phyloP scores from a whole-genome alignment of 2,113 vertebrate genomes.

The Scomber colias region DNA sequence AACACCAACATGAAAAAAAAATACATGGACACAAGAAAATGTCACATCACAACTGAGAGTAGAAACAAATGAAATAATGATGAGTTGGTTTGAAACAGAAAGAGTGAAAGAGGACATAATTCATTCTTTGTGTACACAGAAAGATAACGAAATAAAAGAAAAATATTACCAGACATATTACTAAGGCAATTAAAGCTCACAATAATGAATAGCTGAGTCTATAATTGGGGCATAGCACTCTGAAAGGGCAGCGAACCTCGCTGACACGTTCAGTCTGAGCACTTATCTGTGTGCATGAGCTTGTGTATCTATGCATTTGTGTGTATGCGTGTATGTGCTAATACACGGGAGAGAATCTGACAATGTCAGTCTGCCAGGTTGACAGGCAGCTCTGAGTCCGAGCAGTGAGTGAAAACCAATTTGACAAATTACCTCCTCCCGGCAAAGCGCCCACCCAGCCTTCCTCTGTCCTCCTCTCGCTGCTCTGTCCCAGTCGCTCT shows the following conservation, averaged over 20 bases:
- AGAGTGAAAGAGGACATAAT: slow-evolving; percentile 38
- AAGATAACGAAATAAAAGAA: slow-evolving; percentile 62
- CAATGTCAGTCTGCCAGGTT: slow-evolving; percentile 82
- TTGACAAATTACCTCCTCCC: slow-evolving; percentile 86
- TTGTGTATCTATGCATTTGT: slow-evolving; percentile 21
- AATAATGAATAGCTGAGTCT: slow-evolving; percentile 63
- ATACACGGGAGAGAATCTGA: slow-evolving; percentile 89
- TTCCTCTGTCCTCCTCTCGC: slow-evolving; percentile 45
- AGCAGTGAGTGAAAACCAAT: slow-evolving; percentile 88
- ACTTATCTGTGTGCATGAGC: background rate
- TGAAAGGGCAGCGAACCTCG: slow-evolving; percentile 41
- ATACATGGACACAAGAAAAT: slow-evolving; percentile 4
- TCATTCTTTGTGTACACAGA: slow-evolving; percentile 47
- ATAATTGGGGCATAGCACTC: slow-evolving; percentile 56
- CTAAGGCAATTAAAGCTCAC: slow-evolving; percentile 64
- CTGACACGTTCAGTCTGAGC: slow-evolving; percentile 54
- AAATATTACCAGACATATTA: slow-evolving; percentile 56
- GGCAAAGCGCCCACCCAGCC: slow-evolving; percentile 66
- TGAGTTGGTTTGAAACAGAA: slow-evolving; percentile 9
- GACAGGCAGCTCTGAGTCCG: slow-evolving; percentile 86
- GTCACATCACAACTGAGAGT: slow-evolving; percentile 28
- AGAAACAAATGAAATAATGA: slow-evolving; percentile 48
- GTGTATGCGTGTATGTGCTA: slow-evolving; percentile 41
- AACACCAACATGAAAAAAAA: background rate
- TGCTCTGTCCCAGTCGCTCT: slow-evolving; percentile 45